Conservation (phyloP, 2,888 invertebrate species). For the Cyaniris semiargus region DNA sequence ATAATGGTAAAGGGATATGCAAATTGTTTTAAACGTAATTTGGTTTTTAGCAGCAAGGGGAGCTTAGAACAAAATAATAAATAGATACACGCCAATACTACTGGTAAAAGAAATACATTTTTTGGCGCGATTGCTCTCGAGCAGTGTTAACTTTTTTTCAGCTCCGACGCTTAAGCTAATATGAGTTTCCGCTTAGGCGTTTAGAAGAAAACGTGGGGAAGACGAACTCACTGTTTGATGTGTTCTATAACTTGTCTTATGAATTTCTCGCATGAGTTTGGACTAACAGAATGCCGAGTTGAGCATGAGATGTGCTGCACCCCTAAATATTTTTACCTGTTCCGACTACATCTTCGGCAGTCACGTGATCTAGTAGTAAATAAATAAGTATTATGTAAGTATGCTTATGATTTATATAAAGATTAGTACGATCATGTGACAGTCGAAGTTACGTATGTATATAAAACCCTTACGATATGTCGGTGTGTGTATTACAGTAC, state of each 20-base stretch:
- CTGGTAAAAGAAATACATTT: slow-evolving; percentile 68
- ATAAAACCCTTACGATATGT: slow-evolving; percentile 61
- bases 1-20: neutral
- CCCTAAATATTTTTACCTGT: slow-evolving; percentile 15
- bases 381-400: neutral
- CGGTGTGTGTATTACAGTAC: slow-evolving; percentile 87
- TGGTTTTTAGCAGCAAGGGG: slow-evolving; percentile 79
- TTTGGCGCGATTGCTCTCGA: slow-evolving; percentile 59
- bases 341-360: slow-evolving; percentile 27
- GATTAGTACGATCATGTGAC: slow-evolving; percentile 2
- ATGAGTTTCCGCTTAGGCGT: slow-evolving; percentile 57
- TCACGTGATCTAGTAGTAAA: slow-evolving; percentile 1
- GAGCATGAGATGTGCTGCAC: slow-evolving; percentile 34
- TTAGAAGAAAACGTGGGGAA: slow-evolving; percentile 51
- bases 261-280: slow-evolving; percentile 61
- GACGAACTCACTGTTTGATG: slow-evolving; percentile 50
- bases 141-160: slow-evolving; percentile 58
- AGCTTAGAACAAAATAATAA: slow-evolving; percentile 70
- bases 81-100: slow-evolving; percentile 60
- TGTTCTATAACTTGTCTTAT: slow-evolving; percentile 16
- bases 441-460: slow-evolving; percentile 43
- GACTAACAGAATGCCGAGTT: slow-evolving; percentile 59
- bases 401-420: no score
- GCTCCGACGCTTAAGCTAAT: slow-evolving; percentile 66
- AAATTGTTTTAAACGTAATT: slow-evolving; percentile 51